Evolutionary conservation across 2,888 invertebrate species (phyloP).

Genomic region (Melanostoma mellinum): DNA sequence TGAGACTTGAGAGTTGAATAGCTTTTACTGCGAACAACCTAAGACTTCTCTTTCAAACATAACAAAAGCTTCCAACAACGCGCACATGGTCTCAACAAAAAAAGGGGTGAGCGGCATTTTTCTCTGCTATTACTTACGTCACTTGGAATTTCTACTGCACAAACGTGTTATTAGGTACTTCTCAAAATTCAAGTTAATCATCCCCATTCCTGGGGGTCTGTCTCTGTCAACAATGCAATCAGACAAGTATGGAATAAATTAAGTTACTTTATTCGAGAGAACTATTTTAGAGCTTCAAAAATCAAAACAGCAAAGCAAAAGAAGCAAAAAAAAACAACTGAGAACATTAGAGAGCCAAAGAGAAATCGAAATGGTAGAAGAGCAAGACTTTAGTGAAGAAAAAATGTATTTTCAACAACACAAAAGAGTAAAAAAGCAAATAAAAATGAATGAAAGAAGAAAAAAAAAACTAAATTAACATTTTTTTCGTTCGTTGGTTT

Average conservation of each 20-base stretch:
- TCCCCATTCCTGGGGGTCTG: constrained; percentile 7
- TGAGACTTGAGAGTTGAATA: too few species aligned
- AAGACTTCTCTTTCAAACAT: constrained; percentile 27
- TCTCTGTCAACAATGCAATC: not conserved
- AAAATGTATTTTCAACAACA: constrained; percentile 33
- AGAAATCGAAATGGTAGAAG: constrained; percentile 43
- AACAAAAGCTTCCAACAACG: constrained; percentile 49
- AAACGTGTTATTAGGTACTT: constrained; percentile 28
- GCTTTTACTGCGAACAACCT: not conserved
- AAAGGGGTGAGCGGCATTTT: constrained; percentile 29
- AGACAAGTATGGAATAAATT: not conserved
- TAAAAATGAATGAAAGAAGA: constrained; percentile 37
- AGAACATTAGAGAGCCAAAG: constrained; percentile 56
- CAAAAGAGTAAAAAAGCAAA: constrained; percentile 55
- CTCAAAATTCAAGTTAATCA: constrained; percentile 43
- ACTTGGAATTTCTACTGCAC: not conserved
- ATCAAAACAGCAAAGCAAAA: too few species aligned
- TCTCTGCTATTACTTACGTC: constrained; percentile 23
- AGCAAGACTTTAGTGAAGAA: constrained; percentile 35
- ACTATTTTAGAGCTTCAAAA: not conserved
- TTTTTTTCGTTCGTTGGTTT: constrained; percentile 45
- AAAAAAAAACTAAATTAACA: constrained; percentile 46
- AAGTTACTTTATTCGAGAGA: not conserved
- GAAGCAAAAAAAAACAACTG: not conserved
- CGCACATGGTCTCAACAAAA: constrained; percentile 57